A percentile compares a stretch with the other conserved stretches of the same genome.
These are phyloP conservation scores for Stichopus horrens DNA, from an alignment of 53 echinoderm and acorn worm species.

Conservation along the genomic window DNA sequence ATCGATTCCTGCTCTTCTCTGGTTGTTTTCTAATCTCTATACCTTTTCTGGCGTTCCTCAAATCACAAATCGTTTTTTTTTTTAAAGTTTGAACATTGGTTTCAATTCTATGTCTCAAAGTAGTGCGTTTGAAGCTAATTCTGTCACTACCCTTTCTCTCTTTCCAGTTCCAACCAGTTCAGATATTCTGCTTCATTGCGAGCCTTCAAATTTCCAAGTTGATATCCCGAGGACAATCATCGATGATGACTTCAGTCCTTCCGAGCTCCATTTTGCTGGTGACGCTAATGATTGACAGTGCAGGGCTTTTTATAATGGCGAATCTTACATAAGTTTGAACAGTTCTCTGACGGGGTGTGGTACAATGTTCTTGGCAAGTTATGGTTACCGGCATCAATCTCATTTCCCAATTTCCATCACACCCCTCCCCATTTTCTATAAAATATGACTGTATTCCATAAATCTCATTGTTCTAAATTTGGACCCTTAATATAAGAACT, in stretches of 20 bases:
- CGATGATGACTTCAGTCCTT: neutral
- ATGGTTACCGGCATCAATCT: neutral
- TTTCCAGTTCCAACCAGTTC: neutral
- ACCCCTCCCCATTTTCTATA: neutral
- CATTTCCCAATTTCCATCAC: neutral
- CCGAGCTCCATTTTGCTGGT: slow-evolving; percentile 13
- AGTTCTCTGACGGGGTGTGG: slow-evolving; percentile 38
- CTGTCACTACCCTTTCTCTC: neutral
- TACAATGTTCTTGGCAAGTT: slow-evolving; percentile 21
- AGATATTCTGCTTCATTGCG: slow-evolving; percentile 9
- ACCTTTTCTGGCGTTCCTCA: neutral
- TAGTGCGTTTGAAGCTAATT: neutral
- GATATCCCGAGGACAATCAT: slow-evolving; percentile 15
- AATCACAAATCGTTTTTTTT: neutral
- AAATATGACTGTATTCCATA: too few species aligned
- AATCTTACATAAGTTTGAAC: slow-evolving; percentile 21
- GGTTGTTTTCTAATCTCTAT: too few species aligned
- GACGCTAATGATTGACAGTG: slow-evolving; percentile 5
- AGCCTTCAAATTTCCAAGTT: slow-evolving; percentile 15
- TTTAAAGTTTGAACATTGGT: neutral
- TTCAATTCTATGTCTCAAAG: neutral
- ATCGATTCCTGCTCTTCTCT: too few species aligned
- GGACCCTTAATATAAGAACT: neutral
- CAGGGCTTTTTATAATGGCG: slow-evolving; percentile 1
- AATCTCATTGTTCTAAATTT: neutral